Base-by-base conservation (phyloP, 2,797 vertebrate species). In the Loriculus beryllinus region DNA sequence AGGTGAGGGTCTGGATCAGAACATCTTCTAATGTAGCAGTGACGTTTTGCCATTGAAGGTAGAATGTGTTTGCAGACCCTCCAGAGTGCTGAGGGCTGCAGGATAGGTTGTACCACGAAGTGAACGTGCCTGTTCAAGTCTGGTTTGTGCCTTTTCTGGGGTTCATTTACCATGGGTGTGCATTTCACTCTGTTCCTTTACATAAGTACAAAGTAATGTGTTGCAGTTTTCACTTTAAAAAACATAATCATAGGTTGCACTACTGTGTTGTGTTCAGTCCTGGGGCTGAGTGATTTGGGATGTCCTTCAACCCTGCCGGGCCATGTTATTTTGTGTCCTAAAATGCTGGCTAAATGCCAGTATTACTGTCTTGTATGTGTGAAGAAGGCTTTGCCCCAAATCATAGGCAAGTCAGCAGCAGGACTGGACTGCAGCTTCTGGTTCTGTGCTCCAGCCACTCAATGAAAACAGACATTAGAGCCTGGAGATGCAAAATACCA, bases 91-190 rank as follows among this genome's bases (percentile, higher is more conserved):
- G 33, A 35, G 25, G 54, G 43, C 12, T 57, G 78, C 20, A 49
- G 68, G 33, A 8, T 12, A 12, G 26, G 9, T 20, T n/a, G 12
- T 68, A 48, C 56, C 6, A 29, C 60, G 57, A 64, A 71, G 47
- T 2, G 3, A 56, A 14, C 14, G 0, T 21, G 18, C 17, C 8
- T 56, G 14, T 68, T 90, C 2, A 3, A 3, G 10, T 47, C 18
- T 35, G 9, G 19, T 76, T 80, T 12, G 3, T 71, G 33, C 13
- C 17, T 75, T 88, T 67, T 49, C 35, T 63, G 9, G 23, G 9
- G 10, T 76, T 91, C 19, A 3, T 47, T 80, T 52, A 10, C 42
- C n/a, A 21, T 12, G 15, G n/a, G 4, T 4, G 3, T 80, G 29
- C 11, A 9, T 65, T 90, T 87, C 26, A 22, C 15, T 1, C 26